phyloP scores from a whole-genome alignment of 2,888 invertebrate genomes.

The Acrocera orbiculus region DNA sequence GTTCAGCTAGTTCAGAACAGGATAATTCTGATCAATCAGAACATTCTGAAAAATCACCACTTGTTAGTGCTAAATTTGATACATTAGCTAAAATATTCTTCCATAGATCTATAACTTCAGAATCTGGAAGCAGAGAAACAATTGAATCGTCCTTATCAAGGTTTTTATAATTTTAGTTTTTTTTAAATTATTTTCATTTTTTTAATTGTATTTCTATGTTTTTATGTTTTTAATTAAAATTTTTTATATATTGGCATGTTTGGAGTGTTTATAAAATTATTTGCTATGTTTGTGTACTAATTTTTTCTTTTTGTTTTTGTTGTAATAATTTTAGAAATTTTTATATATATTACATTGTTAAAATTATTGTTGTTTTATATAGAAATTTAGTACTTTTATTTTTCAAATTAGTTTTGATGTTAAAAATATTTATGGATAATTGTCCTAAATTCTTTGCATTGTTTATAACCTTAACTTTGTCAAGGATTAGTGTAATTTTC shows the following conservation, averaged over 20 bases:
- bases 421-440: no score
- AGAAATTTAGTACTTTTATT: no score
- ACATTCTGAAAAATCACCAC: constrained; percentile 42
- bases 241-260: constrained; percentile 2
- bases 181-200: constrained; percentile 1
- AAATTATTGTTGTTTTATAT: no score
- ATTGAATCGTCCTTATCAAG: constrained; percentile 32
- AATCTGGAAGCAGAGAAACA: constrained; percentile 31
- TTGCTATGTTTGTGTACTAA: no score
- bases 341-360: no score
- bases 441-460: no score
- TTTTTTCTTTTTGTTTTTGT: no score
- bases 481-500: no score
- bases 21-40: constrained; percentile 33
- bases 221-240: constrained; percentile 2
- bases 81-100: constrained; percentile 59
- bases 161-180: constrained; percentile 20
- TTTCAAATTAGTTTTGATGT: no score
- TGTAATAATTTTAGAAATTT: no score
- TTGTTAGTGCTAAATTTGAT: constrained; percentile 54
- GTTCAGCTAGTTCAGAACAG: constrained; percentile 44
- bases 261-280: no score
- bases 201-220: constrained; percentile 1
- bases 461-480: no score
- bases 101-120: constrained; percentile 37